Evolutionary conservation across 2,888 invertebrate species (phyloP).

Genomic region (Glaucopsyche alexis): DNA sequence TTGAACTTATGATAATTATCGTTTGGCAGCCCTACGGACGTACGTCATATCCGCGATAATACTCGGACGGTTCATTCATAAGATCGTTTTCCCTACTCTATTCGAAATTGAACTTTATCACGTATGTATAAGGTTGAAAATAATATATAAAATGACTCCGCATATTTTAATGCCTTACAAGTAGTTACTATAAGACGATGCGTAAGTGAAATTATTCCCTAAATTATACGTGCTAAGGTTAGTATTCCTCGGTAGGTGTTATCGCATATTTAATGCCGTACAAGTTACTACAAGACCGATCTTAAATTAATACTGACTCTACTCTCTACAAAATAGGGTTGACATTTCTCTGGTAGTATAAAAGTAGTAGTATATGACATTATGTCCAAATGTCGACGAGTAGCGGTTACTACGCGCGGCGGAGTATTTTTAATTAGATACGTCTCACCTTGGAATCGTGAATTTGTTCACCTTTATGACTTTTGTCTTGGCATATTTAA

Average conservation of each 20-base stretch:
- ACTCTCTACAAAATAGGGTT: accelerated
- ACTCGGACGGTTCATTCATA: slow-evolving; percentile 10
- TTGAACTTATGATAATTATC: slow-evolving; percentile 3
- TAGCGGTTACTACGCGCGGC: slow-evolving; percentile 22
- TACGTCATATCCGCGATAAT: slow-evolving; percentile 2
- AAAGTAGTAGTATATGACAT: background rate
- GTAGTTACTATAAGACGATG: background rate
- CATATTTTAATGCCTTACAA: background rate
- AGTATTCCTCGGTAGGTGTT: background rate
- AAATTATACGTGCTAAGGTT: background rate
- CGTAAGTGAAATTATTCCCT: background rate
- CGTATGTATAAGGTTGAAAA: background rate
- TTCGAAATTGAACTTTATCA: background rate
- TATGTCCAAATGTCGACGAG: background rate
- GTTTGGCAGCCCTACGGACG: slow-evolving; percentile 3
- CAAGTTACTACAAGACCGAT: background rate
- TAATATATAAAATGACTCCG: background rate
- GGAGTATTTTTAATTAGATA: slow-evolving; percentile 5
- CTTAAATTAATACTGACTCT: background rate
- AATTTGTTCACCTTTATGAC: slow-evolving; percentile 27
- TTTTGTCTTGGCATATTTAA: slow-evolving; percentile 11
- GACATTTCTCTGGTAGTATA: background rate
- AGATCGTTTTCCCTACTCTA: background rate
- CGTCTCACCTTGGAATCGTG: slow-evolving; percentile 22
- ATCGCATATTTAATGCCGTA: slow-evolving; percentile 4